These are phyloP conservation scores for Drosophila cardini DNA, from an alignment of 1,140 invertebrate genomes.

Conservation along the genomic window DNA sequence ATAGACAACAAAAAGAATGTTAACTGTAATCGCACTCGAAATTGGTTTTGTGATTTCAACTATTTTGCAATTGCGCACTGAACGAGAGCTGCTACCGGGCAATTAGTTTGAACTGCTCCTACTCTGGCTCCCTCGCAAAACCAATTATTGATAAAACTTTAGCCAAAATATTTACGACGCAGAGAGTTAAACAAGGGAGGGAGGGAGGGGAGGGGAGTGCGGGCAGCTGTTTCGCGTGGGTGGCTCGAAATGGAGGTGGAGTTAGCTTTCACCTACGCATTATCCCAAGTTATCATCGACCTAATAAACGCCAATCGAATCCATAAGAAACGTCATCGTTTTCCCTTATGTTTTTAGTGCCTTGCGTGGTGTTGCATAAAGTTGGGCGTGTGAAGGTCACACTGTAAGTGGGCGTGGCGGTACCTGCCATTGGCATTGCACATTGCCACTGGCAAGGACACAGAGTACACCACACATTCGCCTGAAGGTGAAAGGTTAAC, in stretches of 20 bases:
- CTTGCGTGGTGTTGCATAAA: constrained; percentile 54
- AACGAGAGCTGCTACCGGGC: constrained; percentile 51
- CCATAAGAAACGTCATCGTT: constrained; percentile 66
- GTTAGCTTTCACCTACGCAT: constrained; percentile 32
- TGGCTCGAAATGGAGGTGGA: constrained; percentile 2
- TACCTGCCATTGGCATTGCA: constrained; percentile 54
- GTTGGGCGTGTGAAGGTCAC: constrained; percentile 65
- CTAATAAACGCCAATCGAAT: constrained; percentile 54
- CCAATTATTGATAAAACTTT: constrained; percentile 82
- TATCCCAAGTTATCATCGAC: constrained; percentile 61
- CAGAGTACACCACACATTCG: constrained; percentile 13
- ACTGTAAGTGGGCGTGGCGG: constrained; percentile 57
- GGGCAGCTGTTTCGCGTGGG: constrained; percentile 35
- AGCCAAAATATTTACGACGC: constrained; percentile 60
- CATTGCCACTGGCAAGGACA: constrained; percentile 65
- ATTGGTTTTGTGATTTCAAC: constrained; percentile 54
- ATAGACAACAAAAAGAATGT: constrained; percentile 42
- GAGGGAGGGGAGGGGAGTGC: not conserved
- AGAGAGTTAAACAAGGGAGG: not conserved
- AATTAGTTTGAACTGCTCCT: constrained; percentile 63
- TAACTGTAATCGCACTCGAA: constrained; percentile 35
- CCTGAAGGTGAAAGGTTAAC: constrained; percentile 61
- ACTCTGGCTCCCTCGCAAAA: constrained; percentile 23
- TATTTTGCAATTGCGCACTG: constrained; percentile 78
- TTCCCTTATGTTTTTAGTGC: not conserved